Evolutionary conservation across 2,797 vertebrate species (phyloP).

Genomic region (Oreonectes daqikongensis): DNA sequence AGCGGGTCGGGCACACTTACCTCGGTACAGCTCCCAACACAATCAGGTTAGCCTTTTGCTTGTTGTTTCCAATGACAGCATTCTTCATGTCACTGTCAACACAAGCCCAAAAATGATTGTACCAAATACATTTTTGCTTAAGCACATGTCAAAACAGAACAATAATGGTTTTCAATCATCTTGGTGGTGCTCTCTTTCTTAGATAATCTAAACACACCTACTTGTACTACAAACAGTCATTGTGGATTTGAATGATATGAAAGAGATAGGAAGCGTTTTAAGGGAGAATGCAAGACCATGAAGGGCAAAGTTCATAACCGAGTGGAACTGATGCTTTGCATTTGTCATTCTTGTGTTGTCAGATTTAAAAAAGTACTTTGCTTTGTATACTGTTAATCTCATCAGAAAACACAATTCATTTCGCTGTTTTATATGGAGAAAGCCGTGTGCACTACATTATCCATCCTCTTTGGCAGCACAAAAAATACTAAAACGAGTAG

Average conservation of each 20-base stretch:
- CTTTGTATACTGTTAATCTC: neutral
- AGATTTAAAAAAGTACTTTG: no score
- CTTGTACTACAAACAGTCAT: neutral
- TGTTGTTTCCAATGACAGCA: conserved; percentile 99
- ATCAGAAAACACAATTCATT: neutral
- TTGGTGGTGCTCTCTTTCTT: neutral
- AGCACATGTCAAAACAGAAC: neutral
- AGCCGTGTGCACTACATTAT: neutral
- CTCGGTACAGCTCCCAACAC: conserved; percentile 98
- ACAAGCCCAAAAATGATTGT: conserved; percentile 21
- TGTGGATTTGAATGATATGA: conserved; percentile 6
- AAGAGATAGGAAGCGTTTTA: neutral
- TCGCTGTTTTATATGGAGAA: neutral
- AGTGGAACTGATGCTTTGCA: no score
- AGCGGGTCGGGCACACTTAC: conserved; percentile 68
- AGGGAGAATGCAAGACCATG: neutral
- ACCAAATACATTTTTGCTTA: neutral
- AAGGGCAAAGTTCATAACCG: neutral
- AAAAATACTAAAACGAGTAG: neutral
- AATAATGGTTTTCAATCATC: neutral
- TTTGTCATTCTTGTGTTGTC: no score
- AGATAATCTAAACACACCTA: neutral
- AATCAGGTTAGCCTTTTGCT: conserved; percentile 99
- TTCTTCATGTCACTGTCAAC: conserved; percentile 99
- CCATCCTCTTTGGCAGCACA: neutral